A percentile compares a stretch with the other conserved stretches of the same genome.
Evolutionary conservation across 2,113 vertebrate species (phyloP).

Genomic region (Tinamus guttatus): DNA sequence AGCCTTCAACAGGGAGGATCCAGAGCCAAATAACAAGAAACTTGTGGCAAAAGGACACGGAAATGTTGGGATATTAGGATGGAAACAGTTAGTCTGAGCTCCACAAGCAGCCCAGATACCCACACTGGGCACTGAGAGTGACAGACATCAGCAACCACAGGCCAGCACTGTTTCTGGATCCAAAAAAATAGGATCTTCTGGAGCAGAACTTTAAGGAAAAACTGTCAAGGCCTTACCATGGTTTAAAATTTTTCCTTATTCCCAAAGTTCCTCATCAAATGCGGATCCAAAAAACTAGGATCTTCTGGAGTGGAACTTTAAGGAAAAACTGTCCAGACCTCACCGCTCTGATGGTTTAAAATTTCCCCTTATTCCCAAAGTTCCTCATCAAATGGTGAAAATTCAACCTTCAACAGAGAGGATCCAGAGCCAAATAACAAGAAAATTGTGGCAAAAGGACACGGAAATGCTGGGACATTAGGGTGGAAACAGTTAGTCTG

Average conservation of each 20-base stretch:
- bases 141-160: rapidly evolving
- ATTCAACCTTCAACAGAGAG: neutral
- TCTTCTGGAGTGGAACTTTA: neutral
- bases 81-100: neutral
- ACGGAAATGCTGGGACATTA: no score
- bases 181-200: neutral
- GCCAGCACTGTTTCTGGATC: neutral
- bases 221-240: no score
- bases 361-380: no score
- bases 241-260: no score
- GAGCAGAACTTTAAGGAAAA: neutral
- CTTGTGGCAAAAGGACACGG: neutral
- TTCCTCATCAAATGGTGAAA: no score
- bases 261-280: no score
- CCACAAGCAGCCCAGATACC: rapidly evolving
- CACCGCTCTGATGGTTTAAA: no score
- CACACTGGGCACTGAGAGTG: rapidly evolving
- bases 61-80: no score
- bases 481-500: neutral
- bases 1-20: neutral
- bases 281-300: rapidly evolving
- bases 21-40: neutral
- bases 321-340: neutral
- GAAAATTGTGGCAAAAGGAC: neutral
- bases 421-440: rapidly evolving